Percentiles rank a stretch among this genome's conserved stretches.
phyloP scores from a whole-genome alignment of 35 echinoderm and acorn worm genomes.

The Lytechinus pictus region DNA sequence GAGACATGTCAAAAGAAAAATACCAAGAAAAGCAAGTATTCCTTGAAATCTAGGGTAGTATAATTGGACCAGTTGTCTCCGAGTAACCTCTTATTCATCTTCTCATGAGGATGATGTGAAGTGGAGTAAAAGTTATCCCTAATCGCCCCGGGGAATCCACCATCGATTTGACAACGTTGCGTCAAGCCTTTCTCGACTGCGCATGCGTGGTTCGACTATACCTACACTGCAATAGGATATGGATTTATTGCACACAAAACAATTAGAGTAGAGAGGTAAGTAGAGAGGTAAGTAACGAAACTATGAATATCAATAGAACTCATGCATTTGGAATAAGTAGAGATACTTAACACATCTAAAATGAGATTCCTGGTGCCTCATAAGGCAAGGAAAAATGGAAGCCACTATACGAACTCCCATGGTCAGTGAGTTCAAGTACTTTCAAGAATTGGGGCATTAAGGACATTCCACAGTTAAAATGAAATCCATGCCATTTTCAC shows the following conservation, averaged over 20 bases:
- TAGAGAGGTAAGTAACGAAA: neutral
- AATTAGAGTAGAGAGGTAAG: neutral
- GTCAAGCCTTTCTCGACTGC: neutral
- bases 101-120: neutral
- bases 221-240: neutral
- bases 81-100: slow-evolving; percentile 1
- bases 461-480: too few species aligned
- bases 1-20: too few species aligned
- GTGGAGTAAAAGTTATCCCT: neutral
- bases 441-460: too few species aligned
- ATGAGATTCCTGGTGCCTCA: too few species aligned
- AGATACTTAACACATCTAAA: too few species aligned
- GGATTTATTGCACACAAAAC: neutral
- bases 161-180: neutral
- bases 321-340: too few species aligned
- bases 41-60: neutral
- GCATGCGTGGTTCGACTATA: neutral
- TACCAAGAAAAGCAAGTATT: neutral
- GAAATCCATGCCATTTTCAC: too few species aligned
- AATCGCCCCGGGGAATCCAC: neutral
- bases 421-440: too few species aligned
- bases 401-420: too few species aligned
- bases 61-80: neutral
- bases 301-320: neutral
- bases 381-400: too few species aligned